phyloP scores from a whole-genome alignment of 2,888 invertebrate species.

The Tinea pellionella region DNA sequence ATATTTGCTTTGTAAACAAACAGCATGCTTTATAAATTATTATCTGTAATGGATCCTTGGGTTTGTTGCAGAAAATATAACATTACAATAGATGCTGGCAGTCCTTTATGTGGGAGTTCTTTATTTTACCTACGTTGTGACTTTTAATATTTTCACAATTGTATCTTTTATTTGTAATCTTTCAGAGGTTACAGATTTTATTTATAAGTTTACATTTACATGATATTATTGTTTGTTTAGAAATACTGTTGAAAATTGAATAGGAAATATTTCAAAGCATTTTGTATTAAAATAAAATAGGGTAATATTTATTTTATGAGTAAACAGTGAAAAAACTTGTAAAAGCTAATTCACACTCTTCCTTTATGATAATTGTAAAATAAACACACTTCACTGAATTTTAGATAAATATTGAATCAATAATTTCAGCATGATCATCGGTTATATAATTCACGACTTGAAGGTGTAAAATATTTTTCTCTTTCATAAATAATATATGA shows the following conservation, averaged over 20 bases:
- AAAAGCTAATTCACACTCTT: too few species aligned
- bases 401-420: not conserved
- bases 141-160: not conserved
- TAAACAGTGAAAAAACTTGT: too few species aligned
- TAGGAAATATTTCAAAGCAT: too few species aligned
- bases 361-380: not conserved
- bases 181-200: not conserved
- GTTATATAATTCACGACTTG: not conserved
- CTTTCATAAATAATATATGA: too few species aligned
- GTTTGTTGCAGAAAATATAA: not conserved
- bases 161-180: not conserved
- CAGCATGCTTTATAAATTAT: not conserved
- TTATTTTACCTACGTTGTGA: too few species aligned
- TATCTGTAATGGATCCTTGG: not conserved
- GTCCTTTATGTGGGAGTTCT: not conserved
- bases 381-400: not conserved
- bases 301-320: too few species aligned
- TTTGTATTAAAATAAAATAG: too few species aligned
- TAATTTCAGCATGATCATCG: not conserved
- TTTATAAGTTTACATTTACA: too few species aligned
- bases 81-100: not conserved
- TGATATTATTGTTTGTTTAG: too few species aligned
- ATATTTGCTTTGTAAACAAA: not conserved
- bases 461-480: too few species aligned
- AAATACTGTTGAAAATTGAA: too few species aligned